Evolutionary conservation across 2,888 invertebrate genomes (phyloP).

Genomic region (Mythimna pallens): DNA sequence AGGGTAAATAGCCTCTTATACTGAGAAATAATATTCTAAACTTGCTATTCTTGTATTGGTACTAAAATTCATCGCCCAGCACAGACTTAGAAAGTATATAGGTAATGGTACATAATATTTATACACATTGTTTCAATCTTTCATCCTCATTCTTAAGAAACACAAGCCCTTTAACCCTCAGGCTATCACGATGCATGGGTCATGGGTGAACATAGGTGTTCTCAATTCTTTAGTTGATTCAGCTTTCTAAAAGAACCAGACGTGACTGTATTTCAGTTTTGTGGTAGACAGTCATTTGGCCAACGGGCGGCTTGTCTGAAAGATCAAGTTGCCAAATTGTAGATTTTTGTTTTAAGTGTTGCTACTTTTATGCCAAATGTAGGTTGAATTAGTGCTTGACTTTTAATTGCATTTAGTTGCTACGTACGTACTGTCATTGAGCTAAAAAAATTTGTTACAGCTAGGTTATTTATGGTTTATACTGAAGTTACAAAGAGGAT

Average conservation of each 20-base stretch:
- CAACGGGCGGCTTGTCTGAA: background rate
- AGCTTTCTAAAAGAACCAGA: background rate
- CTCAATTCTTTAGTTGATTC: background rate
- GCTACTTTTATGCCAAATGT: constrained; percentile 17
- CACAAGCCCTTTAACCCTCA: background rate
- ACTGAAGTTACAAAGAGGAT: no score
- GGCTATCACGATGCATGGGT: constrained; percentile 11
- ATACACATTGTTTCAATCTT: background rate
- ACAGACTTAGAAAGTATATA: background rate
- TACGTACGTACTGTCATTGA: no score
- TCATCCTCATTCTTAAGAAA: background rate
- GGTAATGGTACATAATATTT: background rate
- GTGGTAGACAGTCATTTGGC: constrained; percentile 12
- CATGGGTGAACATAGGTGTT: background rate
- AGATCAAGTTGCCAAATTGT: constrained; percentile 21
- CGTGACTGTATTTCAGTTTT: background rate
- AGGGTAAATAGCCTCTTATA: background rate
- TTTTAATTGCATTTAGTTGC: constrained; percentile 11
- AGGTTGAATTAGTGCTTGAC: background rate
- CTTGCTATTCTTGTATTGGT: background rate
- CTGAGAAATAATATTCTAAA: background rate
- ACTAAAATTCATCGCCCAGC: background rate
- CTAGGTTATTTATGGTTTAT: no score
- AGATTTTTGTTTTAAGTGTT: background rate
- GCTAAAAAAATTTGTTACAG: no score